These are phyloP conservation scores for Drosophila subobscura DNA, from an alignment of 1,140 invertebrate species.

Conservation along the genomic window DNA sequence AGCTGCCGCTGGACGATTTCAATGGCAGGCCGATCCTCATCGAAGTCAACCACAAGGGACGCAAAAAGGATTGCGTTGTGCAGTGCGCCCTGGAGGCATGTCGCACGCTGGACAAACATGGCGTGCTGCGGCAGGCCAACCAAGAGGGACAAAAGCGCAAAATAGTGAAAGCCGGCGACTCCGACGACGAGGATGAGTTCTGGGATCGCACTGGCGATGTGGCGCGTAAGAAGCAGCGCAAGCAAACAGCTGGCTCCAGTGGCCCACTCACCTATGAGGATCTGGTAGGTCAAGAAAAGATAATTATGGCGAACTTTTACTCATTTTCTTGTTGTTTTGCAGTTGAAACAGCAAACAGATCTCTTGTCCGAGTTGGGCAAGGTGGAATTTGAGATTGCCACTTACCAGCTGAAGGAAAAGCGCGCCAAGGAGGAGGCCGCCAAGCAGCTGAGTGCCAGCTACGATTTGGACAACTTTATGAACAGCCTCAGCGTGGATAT, in stretches of 20 bases:
- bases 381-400: conserved; percentile 86
- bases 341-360: conserved; percentile 89
- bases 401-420: conserved; percentile 80
- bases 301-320: conserved; percentile 1
- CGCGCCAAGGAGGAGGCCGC: conserved; percentile 84
- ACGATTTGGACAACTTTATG: conserved; percentile 90
- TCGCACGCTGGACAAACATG: conserved; percentile 93
- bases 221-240: conserved; percentile 92
- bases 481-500: conserved; percentile 84
- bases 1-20: conserved; percentile 91
- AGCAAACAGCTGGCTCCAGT: conserved; percentile 86
- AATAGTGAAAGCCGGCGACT: conserved; percentile 86
- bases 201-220: conserved; percentile 97
- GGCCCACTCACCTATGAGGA: conserved; percentile 89
- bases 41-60: conserved; percentile 93
- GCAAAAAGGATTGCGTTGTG: conserved; percentile 97
- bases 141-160: conserved; percentile 88
- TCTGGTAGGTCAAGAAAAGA: conserved; percentile 85
- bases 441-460: conserved; percentile 65
- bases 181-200: conserved; percentile 97
- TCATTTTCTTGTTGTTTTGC: conserved; percentile 41
- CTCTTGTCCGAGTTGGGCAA: conserved; percentile 86
- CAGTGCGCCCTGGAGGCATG: conserved; percentile 98
- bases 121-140: conserved; percentile 90
- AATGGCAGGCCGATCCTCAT: conserved; percentile 90